Conservation (phyloP, 30 jellyfish, hydroid and myxozoan genomes). For the Haliclystus octoradiatus region DNA sequence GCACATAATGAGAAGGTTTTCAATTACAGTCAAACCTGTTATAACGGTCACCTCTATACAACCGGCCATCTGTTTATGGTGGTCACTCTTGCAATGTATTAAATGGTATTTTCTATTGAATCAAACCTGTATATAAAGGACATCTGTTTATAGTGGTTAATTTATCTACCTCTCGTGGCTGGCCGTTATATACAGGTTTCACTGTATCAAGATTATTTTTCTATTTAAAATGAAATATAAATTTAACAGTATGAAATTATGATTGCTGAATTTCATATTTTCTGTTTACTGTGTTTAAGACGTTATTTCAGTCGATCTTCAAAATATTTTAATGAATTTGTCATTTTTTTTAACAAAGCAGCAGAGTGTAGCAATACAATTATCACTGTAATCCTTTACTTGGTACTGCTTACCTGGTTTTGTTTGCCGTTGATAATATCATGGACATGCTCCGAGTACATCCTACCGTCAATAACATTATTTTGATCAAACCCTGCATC, state of each 20-base stretch:
- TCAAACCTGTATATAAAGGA: neutral
- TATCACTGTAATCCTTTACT: too few species aligned
- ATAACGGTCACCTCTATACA: neutral
- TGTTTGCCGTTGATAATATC: conserved; percentile 1
- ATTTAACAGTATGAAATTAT: too few species aligned
- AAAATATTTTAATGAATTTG: too few species aligned
- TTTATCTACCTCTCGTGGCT: neutral
- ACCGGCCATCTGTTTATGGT: neutral
- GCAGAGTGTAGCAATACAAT: too few species aligned
- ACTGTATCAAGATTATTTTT: neutral
- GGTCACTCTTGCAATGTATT: neutral
- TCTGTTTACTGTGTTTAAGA: too few species aligned
- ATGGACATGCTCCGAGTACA: conserved; percentile 8
- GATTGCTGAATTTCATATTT: too few species aligned
- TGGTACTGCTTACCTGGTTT: too few species aligned
- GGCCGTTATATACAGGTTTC: neutral
- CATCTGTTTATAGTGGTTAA: neutral
- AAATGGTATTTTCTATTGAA: neutral
- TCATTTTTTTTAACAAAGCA: too few species aligned
- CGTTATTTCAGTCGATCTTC: too few species aligned
- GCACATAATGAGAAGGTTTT: too few species aligned
- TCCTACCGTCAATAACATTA: conserved; percentile 22
- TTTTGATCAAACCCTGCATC: conserved; percentile 38
- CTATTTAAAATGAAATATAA: too few species aligned
- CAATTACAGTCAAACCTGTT: conserved; percentile 1